Percentiles rank a stretch among this genome's conserved stretches.
These are phyloP conservation scores for Clepsis dumicolana DNA, from an alignment of 2,888 invertebrate species.

Conservation along the genomic window DNA sequence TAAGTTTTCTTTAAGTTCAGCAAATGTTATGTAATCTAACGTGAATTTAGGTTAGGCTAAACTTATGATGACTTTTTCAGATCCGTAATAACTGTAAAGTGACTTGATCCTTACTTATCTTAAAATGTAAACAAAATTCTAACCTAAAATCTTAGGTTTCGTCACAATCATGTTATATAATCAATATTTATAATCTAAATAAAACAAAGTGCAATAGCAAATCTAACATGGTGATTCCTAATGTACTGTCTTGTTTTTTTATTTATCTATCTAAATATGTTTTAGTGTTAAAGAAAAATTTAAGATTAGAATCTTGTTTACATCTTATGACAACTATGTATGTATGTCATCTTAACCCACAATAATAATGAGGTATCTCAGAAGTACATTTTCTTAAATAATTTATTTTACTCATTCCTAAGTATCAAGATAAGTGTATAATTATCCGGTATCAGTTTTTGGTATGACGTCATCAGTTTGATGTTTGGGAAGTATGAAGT, in stretches of 20 bases:
- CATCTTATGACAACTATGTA: background rate
- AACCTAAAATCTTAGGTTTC: too few relatives aligned
- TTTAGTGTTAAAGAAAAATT: background rate
- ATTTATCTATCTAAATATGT: background rate
- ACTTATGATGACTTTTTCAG: conserved; percentile 38
- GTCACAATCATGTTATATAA: too few relatives aligned
- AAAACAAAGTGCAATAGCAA: background rate
- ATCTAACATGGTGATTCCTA: background rate
- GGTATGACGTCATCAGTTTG: conserved; percentile 1
- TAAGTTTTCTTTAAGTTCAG: conserved; percentile 4
- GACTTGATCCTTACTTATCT: background rate
- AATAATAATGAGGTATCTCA: conserved; percentile 12
- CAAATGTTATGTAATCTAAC: conserved; percentile 16
- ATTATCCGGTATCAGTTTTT: conserved; percentile 3
- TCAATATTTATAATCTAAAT: background rate
- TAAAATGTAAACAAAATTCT: background rate
- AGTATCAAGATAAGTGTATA: conserved; percentile 21
- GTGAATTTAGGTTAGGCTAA: conserved; percentile 29
- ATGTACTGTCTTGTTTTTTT: background rate
- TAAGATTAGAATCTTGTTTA: background rate
- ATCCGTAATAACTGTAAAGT: background rate
- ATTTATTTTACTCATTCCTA: conserved; percentile 5
- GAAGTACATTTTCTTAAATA: conserved; percentile 16
- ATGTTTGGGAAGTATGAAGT: conserved; percentile 11
- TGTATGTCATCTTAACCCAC: background rate